Evolutionary conservation across 2,797 vertebrate genomes (phyloP).

Genomic region (Notoglanidium macrostoma): DNA sequence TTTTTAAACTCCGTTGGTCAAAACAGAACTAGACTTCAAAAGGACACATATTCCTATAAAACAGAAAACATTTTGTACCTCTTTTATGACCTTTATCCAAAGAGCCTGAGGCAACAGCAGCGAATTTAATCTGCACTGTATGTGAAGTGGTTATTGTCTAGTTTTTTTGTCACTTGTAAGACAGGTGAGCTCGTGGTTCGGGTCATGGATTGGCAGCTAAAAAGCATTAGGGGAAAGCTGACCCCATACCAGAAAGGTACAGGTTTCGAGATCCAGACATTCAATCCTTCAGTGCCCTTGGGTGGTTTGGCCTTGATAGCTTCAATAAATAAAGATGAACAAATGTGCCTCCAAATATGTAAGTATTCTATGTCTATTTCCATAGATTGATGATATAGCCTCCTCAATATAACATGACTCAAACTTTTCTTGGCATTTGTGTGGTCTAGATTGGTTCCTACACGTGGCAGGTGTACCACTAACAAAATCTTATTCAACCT

Average conservation of each 20-base stretch:
- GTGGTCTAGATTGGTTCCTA: background rate
- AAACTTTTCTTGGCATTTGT: background rate
- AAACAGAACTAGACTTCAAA: background rate
- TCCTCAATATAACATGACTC: too few relatives aligned
- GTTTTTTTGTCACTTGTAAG: background rate
- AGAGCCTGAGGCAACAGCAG: background rate
- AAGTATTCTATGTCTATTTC: background rate
- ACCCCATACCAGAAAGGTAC: background rate
- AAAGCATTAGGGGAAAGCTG: background rate
- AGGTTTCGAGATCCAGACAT: background rate
- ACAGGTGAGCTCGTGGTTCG: background rate
- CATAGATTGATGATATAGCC: background rate
- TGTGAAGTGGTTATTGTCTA: background rate
- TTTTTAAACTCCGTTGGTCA: background rate
- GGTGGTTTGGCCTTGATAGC: background rate
- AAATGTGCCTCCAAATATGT: background rate
- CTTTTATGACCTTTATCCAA: background rate
- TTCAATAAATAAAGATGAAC: background rate
- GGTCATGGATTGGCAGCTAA: background rate
- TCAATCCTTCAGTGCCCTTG: too few relatives aligned
- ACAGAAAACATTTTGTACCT: background rate
- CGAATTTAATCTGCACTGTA: background rate
- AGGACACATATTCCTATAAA: background rate
- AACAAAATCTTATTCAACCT: constrained; percentile 20
- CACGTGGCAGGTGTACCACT: constrained; percentile 17